phyloP scores from a whole-genome alignment of 2,888 invertebrate species.

The Archaeoteleia sp. region DNA sequence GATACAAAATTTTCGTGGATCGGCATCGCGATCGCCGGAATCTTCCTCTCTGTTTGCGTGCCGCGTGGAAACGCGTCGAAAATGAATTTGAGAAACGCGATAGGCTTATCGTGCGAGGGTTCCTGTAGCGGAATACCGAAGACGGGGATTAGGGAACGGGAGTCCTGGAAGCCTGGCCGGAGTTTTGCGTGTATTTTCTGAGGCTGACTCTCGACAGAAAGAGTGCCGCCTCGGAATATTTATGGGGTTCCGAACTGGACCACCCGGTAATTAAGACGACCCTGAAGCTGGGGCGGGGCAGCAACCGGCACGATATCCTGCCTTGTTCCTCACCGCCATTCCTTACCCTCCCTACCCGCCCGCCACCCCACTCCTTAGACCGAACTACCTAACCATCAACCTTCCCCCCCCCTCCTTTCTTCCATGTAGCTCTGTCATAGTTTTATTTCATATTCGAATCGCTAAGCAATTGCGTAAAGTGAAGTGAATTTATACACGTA shows the following conservation, averaged over 20 bases:
- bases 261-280: constrained; percentile 72
- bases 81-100: constrained; percentile 58
- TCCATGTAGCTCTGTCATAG: not conserved
- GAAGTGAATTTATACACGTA: constrained; percentile 19
- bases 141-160: constrained; percentile 36
- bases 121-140: constrained; percentile 41
- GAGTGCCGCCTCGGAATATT: constrained; percentile 68
- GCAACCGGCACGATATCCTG: constrained; percentile 65
- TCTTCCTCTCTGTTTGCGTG: constrained; percentile 35
- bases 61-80: constrained; percentile 49
- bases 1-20: constrained; percentile 22
- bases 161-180: constrained; percentile 44
- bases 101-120: constrained; percentile 48
- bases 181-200: constrained; percentile 51
- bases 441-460: constrained; percentile 18
- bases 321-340: constrained; percentile 56
- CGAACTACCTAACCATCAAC: constrained; percentile 18
- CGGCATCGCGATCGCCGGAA: constrained; percentile 25
- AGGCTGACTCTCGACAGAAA: constrained; percentile 58
- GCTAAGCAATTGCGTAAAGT: constrained; percentile 23
- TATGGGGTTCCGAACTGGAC: constrained; percentile 70
- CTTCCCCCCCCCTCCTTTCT: not conserved
- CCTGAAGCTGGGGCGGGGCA: constrained; percentile 69
- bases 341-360: constrained; percentile 38
- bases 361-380: constrained; percentile 21